A percentile compares a stretch with the other conserved stretches of the same genome.
These are phyloP conservation scores for Colletes collaris DNA, from an alignment of 2,888 invertebrate species.

Conservation along the genomic window DNA sequence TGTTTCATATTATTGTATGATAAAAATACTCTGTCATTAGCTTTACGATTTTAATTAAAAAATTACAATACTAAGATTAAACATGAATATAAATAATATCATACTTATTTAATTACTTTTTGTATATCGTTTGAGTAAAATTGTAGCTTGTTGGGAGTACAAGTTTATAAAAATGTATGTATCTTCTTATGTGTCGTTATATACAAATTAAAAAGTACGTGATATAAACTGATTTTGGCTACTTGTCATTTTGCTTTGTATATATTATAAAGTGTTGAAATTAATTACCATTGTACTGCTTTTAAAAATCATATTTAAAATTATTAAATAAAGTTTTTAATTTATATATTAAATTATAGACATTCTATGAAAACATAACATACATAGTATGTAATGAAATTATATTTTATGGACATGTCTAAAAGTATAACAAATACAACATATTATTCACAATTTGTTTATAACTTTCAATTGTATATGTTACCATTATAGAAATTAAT, in stretches of 20 bases:
- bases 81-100: constrained; percentile 18
- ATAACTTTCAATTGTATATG: neutral
- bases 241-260: constrained; percentile 30
- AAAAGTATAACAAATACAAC: neutral
- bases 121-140: constrained; percentile 24
- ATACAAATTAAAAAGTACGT: constrained; percentile 34
- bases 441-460: neutral
- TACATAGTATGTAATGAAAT: neutral
- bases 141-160: constrained; percentile 21
- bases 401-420: neutral
- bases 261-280: constrained; percentile 2
- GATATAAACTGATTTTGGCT: constrained; percentile 17
- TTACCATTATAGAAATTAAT: constrained; percentile 5
- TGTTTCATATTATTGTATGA: constrained; percentile 52
- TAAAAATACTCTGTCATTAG: constrained; percentile 42
- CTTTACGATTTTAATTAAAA: constrained; percentile 31
- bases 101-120: constrained; percentile 25
- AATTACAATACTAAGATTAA: constrained; percentile 23
- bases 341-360: neutral
- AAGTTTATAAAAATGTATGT: constrained; percentile 34
- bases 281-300: neutral
- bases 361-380: neutral
- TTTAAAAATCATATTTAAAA: constrained; percentile 8
- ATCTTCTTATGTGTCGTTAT: constrained; percentile 24
- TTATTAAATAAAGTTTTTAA: neutral